Percentiles rank a stretch among this genome's conserved stretches.
phyloP scores from a whole-genome alignment of 2,888 invertebrate species.

The Pollenia amentaria region DNA sequence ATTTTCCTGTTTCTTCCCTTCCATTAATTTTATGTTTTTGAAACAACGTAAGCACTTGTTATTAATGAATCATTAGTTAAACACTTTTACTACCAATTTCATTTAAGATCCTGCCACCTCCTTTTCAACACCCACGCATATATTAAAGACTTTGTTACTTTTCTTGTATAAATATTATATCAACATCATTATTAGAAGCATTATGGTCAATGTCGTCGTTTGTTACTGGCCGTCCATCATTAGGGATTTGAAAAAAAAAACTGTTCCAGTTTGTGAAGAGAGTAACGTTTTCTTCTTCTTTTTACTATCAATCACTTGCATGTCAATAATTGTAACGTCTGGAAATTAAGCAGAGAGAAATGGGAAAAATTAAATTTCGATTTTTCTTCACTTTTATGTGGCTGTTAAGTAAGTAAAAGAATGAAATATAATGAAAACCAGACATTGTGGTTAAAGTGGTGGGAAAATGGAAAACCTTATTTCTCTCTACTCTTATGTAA shows the following conservation, averaged over 20 bases:
- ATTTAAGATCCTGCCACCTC: conserved; percentile 1
- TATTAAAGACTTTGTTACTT: background rate
- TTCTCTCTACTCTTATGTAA: background rate
- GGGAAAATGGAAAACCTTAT: background rate
- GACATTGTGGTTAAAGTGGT: background rate
- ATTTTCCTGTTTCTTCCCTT: background rate
- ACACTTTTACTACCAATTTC: background rate
- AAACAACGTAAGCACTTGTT: conserved; percentile 35
- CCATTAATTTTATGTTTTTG: conserved; percentile 43
- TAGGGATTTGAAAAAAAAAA: conserved; percentile 15
- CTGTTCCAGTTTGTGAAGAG: conserved; percentile 14
- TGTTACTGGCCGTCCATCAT: conserved; percentile 39
- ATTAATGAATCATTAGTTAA: conserved; percentile 35
- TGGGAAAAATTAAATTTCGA: background rate
- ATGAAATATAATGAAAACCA: background rate
- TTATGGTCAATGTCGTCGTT: conserved; percentile 40
- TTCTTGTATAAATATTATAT: background rate
- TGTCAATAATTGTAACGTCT: conserved; percentile 55
- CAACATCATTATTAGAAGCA: conserved; percentile 36
- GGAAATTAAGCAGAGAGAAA: background rate
- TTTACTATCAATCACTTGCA: conserved; percentile 62
- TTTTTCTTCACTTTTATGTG: background rate
- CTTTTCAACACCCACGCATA: background rate
- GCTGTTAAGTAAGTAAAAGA: background rate
- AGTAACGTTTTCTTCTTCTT: background rate